Percentiles rank a stretch among this genome's conserved stretches.
Evolutionary conservation across 2,888 invertebrate species (phyloP).

Genomic region (Thymelicus lineola): DNA sequence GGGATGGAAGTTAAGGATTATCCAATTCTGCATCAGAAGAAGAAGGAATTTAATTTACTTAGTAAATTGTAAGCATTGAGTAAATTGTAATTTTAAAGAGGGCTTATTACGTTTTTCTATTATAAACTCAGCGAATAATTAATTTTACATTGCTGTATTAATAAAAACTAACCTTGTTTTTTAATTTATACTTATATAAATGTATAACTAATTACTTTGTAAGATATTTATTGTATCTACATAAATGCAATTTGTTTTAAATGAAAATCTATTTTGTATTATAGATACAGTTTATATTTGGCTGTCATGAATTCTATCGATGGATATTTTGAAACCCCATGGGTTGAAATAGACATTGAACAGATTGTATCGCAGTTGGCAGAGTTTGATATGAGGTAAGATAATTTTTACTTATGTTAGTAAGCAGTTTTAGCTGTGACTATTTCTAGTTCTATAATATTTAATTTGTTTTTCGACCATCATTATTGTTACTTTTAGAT

Average conservation of each 20-base stretch:
- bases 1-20: conserved; percentile 94
- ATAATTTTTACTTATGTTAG: background rate
- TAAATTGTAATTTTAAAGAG: background rate
- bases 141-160: too few species aligned
- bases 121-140: background rate
- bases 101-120: background rate
- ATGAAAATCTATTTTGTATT: conserved; percentile 34
- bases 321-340: conserved; percentile 93
- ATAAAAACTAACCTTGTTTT: too few species aligned
- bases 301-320: conserved; percentile 94
- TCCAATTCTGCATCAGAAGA: conserved; percentile 91
- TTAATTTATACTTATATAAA: too few species aligned
- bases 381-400: conserved; percentile 92
- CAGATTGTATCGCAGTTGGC: conserved; percentile 90
- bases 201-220: too few species aligned
- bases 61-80: conserved; percentile 89
- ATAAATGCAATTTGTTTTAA: too few species aligned
- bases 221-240: too few species aligned
- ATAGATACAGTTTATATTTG: conserved; percentile 87
- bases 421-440: too few species aligned
- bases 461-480: too few species aligned
- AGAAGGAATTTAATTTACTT: conserved; percentile 93
- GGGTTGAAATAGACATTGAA: conserved; percentile 94
- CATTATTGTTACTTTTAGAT: too few species aligned
- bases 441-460: too few species aligned